These are phyloP conservation scores for Trematomus loennbergii DNA, from an alignment of 2,113 vertebrate species.

Conservation along the genomic window DNA sequence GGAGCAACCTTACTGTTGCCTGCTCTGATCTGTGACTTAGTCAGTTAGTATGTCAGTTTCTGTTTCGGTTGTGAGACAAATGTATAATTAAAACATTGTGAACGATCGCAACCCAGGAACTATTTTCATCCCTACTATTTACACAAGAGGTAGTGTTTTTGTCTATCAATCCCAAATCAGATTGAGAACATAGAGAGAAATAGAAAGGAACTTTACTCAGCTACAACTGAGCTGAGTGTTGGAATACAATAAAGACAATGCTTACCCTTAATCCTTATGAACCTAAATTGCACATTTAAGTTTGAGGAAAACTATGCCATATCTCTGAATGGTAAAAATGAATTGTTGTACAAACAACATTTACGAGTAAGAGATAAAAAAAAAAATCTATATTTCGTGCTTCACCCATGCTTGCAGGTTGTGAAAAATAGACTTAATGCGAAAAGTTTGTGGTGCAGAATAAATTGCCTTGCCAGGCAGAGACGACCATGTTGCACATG, in stretches of 20 bases:
- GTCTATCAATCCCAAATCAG: neutral
- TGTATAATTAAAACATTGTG: neutral
- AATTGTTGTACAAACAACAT: constrained; percentile 4
- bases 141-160: neutral
- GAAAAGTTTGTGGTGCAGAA: constrained; percentile 59
- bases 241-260: no score
- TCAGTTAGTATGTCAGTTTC: neutral
- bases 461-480: constrained; percentile 58
- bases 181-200: neutral
- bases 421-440: constrained; percentile 1
- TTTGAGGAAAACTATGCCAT: neutral
- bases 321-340: constrained; percentile 5
- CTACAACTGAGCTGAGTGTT: neutral
- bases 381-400: constrained; percentile 5
- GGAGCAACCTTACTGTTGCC: neutral
- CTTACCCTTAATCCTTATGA: neutral
- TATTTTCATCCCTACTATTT: neutral
- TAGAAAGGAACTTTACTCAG: neutral
- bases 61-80: neutral
- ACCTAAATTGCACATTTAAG: neutral
- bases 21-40: neutral
- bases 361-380: constrained; percentile 18
- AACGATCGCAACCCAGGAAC: neutral
- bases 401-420: constrained; percentile 23
- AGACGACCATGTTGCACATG: constrained; percentile 25